These are phyloP conservation scores for Crypturellus undulatus DNA, from an alignment of 2,113 vertebrate species.

Conservation along the genomic window DNA sequence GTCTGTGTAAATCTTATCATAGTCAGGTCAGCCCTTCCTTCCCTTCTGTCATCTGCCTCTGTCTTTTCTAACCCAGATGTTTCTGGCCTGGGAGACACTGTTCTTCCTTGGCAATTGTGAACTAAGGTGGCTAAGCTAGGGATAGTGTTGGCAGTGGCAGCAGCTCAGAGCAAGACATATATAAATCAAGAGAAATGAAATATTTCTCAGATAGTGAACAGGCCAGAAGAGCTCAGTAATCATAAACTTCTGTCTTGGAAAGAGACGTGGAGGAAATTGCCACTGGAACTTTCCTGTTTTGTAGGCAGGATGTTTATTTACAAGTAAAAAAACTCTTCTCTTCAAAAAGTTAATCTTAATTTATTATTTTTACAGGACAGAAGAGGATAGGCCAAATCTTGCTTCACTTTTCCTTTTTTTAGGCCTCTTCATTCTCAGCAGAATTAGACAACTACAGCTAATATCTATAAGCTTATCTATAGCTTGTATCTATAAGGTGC, in stretches of 20 bases:
- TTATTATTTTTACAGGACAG: not conserved
- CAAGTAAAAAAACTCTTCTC: not conserved
- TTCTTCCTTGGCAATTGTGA: not conserved
- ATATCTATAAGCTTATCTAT: not conserved
- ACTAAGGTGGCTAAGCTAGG: not conserved
- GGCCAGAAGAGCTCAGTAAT: not conserved
- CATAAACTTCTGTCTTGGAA: not conserved
- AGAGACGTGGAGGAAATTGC: not conserved
- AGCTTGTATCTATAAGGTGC: not conserved
- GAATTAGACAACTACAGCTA: not conserved
- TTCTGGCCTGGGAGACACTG: not conserved
- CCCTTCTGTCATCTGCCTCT: accelerated
- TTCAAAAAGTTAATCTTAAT: not conserved
- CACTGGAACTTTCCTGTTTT: not conserved
- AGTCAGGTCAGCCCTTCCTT: not conserved
- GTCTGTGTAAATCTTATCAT: not conserved
- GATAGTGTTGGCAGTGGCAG: not conserved
- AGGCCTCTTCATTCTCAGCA: not conserved
- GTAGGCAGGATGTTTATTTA: not conserved
- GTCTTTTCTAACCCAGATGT: not conserved
- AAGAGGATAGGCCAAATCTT: not conserved
- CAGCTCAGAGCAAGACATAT: not conserved
- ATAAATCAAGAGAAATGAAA: not conserved
- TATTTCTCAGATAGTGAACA: not conserved
- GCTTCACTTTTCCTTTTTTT: not conserved